Base-by-base conservation (phyloP, 2,888 invertebrate species). In the Drosophila infuscata region DNA sequence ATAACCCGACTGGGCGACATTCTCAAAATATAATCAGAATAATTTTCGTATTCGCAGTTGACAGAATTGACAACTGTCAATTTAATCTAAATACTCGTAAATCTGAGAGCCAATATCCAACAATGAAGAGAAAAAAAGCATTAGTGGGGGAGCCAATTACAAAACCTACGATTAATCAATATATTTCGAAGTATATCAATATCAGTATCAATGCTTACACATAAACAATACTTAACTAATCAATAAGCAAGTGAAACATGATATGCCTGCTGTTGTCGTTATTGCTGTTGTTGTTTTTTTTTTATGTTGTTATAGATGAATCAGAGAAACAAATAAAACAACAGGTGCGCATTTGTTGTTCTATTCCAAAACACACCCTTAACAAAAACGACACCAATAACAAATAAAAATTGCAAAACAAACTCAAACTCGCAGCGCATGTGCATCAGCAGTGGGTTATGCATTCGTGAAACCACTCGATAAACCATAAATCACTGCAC, bases 1-100 rank as follows among this genome's bases (percentile, higher is more conserved):
- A 69, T 81, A 78, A 78, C 78, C 81, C 64, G 58, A 62, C 73
- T 59, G 66, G 48, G 53, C 51, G 36, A 17, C 69, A 79, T 81
- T 79, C 79, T 77, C 56, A 62, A 74, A 78, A 78, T 67, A 70
- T 74, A 79, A 81, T 64, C 81, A 70, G 66, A 76, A 57, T 67
- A 67, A 66, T 58, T 54, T 41, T 38, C 54, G 41, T 17, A 60
- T 15, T 33, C 52, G 67, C 48, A 49, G 51, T 51, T 68, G 46
- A 46, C 33, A n/a, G 41, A 69, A 57, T 49, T 56, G 25, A 29
- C 52, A 60, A 48, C 46, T 60, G 32, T 58, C 20, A 35, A 74
- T 38, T 17, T 46, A 41, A 46, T 30, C 29, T 7, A 59, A 36
- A 29, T 11, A 49, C 17, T 58, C 38, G 53, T 49, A 57, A 64